These are phyloP conservation scores for human DNA, from an alignment of 2,113 vertebrate genomes.

Conservation along the genomic window DNA sequence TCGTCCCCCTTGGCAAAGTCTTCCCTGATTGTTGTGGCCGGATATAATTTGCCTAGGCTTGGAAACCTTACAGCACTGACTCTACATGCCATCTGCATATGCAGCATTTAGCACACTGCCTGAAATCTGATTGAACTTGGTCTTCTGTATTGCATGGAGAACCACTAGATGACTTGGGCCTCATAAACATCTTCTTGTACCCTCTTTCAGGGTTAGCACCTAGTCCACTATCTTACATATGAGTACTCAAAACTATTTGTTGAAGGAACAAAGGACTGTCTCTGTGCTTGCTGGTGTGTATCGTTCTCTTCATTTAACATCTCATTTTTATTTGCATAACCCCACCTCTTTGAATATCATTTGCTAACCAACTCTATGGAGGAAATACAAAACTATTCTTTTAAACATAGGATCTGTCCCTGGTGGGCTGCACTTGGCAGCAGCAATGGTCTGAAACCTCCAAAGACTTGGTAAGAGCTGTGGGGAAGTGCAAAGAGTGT, in stretches of 20 bases:
- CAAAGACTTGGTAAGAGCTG: constrained; percentile 38
- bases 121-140: not conserved
- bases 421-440: constrained; percentile 68
- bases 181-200: not conserved
- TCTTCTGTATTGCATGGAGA: accelerated
- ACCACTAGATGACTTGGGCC: no score
- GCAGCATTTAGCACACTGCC: accelerated
- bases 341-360: not conserved
- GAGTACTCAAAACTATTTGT: no score
- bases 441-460: constrained; percentile 42
- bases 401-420: constrained; percentile 62
- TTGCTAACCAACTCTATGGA: constrained; percentile 45
- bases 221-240: accelerated
- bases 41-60: not conserved
- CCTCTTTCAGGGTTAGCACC: not conserved
- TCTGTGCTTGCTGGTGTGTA: not conserved
- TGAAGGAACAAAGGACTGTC: not conserved
- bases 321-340: constrained; percentile 53
- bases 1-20: not conserved
- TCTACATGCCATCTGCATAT: accelerated
- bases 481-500: constrained; percentile 2
- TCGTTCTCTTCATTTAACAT: not conserved
- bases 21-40: not conserved
- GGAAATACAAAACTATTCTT: constrained; percentile 41
- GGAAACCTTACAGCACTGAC: accelerated